Base-by-base conservation (phyloP, 92 coral and sea anemone species). In the Epizoanthus rinbou region DNA sequence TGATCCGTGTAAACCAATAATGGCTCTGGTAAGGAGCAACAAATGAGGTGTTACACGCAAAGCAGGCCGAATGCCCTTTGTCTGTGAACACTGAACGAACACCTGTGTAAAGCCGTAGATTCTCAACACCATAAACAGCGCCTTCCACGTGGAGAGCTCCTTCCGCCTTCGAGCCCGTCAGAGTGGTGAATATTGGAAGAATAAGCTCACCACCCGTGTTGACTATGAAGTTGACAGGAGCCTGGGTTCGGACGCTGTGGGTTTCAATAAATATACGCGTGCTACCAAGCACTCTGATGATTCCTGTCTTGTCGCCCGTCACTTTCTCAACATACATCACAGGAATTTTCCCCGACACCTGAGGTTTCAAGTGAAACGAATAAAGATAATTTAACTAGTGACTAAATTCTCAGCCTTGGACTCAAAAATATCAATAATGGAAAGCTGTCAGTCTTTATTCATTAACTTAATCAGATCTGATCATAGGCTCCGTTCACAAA, bases 301-400 rank as follows among this genome's bases (percentile, higher is more conserved):
- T 58, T 47, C 93, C 93, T 8, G 88, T 87, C 52, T 69, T 84
- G 64, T 90, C 93, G 25, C 93, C 93, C n/a, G 87, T 6, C 54
- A 80, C 84, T 35, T 76, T 80, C 52, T 81, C 79, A 17, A 87
- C 85, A 41, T 82, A 73, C 33, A 90, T 80, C 76, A 67, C 74
- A 3, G 88, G 78, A 13, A 80, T 80, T 28, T 57, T 80, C 35
- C 89, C 89, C 28, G 88, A 24, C 52, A 81, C 78, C 93, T 83
- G 64, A n/a, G 58, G 24, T 13, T 19, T 74, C 25, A 19, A 75
- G 45, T 8, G 28, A 83, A 72, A 72, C 19, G 10, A 59, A 33
- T 17, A 21, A 21, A 23, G 15, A 24, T 50, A 53, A 35, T 53
- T 6, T 35, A 73, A 56, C 9, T 73, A 52, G 11, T 17, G 25